These are phyloP conservation scores for Ariopsis seemanni DNA, from an alignment of 2,113 vertebrate species.

Conservation along the genomic window DNA sequence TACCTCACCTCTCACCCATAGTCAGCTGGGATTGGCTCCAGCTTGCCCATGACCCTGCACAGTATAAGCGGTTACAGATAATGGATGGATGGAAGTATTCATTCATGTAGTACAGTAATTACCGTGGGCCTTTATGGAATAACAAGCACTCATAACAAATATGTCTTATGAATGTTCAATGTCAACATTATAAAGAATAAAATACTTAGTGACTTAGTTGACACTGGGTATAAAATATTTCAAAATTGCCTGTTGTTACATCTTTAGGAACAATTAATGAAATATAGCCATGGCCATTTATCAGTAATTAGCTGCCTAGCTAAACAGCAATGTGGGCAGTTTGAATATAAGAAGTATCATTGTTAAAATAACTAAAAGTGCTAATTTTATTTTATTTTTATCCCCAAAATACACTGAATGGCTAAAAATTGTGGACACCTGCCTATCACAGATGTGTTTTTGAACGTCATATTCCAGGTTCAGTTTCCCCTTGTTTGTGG, in stretches of 20 bases:
- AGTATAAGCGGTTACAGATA: too few relatives aligned
- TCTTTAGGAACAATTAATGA: background rate
- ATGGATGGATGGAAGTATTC: slow-evolving; percentile 17
- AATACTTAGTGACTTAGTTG: background rate
- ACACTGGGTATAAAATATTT: slow-evolving; percentile 10
- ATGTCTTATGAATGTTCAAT: slow-evolving; percentile 33
- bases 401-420: background rate
- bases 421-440: background rate
- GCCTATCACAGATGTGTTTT: background rate
- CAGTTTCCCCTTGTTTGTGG: background rate
- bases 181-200: slow-evolving; percentile 4
- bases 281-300: background rate
- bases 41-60: too few relatives aligned
- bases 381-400: background rate
- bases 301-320: background rate
- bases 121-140: slow-evolving; percentile 36
- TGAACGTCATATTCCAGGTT: background rate
- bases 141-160: slow-evolving; percentile 40
- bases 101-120: slow-evolving; percentile 51
- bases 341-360: background rate
- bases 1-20: too few relatives aligned
- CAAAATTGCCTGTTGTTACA: background rate
- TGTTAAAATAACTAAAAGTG: background rate
- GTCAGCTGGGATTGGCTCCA: too few relatives aligned
- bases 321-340: background rate